phyloP scores from a whole-genome alignment of 2,113 vertebrate genomes.

The Python bivittatus region DNA sequence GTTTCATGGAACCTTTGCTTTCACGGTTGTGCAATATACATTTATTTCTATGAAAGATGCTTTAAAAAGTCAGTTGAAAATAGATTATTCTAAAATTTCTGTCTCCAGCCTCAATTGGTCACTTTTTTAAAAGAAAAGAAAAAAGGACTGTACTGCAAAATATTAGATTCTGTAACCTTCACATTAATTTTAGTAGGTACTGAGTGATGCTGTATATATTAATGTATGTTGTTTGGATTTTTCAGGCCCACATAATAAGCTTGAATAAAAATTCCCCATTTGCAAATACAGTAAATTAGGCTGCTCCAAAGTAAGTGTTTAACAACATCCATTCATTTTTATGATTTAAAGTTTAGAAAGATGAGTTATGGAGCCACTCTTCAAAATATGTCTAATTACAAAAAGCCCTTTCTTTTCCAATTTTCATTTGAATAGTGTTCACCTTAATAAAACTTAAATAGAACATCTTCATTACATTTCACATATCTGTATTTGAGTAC shows the following conservation, averaged over 20 bases:
- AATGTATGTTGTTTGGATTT: constrained; percentile 87
- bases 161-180: constrained; percentile 86
- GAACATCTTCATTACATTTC: constrained; percentile 93
- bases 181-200: constrained; percentile 99
- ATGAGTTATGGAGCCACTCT: constrained; percentile 78
- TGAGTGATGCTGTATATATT: constrained; percentile 93
- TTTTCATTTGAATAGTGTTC: constrained; percentile 82
- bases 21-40: constrained; percentile 98
- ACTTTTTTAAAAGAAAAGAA: constrained; percentile 72
- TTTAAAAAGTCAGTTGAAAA: constrained; percentile 86
- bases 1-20: constrained; percentile 89
- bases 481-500: constrained; percentile 90
- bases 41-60: constrained; percentile 86
- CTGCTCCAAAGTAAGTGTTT: constrained; percentile 88
- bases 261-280: constrained; percentile 81
- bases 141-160: constrained; percentile 84
- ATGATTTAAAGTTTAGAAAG: constrained; percentile 79
- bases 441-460: constrained; percentile 81
- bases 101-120: constrained; percentile 80
- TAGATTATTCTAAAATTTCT: constrained; percentile 78
- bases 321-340: constrained; percentile 79
- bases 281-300: constrained; percentile 86
- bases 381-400: constrained; percentile 75
- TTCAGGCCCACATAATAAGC: constrained; percentile 90
- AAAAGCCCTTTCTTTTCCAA: constrained; percentile 70